These are phyloP conservation scores for Blastomussa wellsi DNA, from an alignment of 92 coral and sea anemone species.

Conservation along the genomic window DNA sequence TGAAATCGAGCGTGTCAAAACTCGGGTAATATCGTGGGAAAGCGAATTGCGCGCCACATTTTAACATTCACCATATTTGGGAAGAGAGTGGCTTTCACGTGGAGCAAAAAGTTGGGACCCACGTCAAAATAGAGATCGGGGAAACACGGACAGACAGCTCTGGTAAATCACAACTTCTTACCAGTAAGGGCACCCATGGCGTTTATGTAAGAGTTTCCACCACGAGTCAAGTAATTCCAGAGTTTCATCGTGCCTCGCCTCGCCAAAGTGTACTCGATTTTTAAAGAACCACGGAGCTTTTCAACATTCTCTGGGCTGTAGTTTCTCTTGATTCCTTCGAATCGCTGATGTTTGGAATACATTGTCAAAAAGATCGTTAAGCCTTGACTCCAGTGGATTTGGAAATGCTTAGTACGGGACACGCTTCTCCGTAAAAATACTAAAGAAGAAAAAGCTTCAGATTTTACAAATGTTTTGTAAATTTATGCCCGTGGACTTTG, in stretches of 20 bases:
- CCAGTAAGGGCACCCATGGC: constrained; percentile 96
- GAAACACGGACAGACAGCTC: too few species aligned
- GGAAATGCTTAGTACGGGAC: not conserved
- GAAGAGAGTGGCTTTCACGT: constrained; percentile 46
- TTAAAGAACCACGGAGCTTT: constrained; percentile 82
- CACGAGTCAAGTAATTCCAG: constrained; percentile 83
- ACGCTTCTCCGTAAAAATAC: constrained; percentile 25
- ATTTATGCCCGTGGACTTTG: constrained; percentile 35
- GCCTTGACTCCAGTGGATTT: not conserved
- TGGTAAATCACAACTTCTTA: constrained; percentile 19
- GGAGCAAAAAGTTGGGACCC: constrained; percentile 13
- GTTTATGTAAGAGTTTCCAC: constrained; percentile 78
- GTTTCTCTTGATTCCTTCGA: constrained; percentile 84
- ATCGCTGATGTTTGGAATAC: constrained; percentile 74
- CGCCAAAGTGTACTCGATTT: constrained; percentile 87
- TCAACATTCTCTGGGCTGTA: constrained; percentile 76
- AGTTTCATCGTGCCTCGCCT: constrained; percentile 85
- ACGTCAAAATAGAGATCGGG: constrained; percentile 1
- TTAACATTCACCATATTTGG: constrained; percentile 40
- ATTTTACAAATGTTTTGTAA: not conserved
- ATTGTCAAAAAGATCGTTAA: constrained; percentile 10
- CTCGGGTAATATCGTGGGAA: not conserved
- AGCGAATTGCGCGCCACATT: constrained; percentile 41
- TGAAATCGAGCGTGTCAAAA: not conserved
- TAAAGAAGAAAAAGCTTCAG: not conserved